Evolutionary conservation across 2,113 vertebrate species (phyloP).

Genomic region (Climacteris rufus): DNA sequence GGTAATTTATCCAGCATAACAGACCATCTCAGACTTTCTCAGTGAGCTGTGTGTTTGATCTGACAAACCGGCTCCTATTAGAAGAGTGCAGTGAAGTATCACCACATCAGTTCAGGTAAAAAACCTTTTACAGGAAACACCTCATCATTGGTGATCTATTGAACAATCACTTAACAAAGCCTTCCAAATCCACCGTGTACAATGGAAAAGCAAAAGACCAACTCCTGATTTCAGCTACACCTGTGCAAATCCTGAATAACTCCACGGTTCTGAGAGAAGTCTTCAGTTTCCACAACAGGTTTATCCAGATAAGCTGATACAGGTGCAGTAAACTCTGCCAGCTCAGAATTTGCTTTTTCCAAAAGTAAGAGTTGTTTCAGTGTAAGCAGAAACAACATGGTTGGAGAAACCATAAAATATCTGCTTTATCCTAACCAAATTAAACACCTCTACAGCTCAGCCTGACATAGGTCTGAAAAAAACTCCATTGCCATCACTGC

Average conservation of each 20-base stretch:
- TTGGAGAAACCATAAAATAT: not conserved
- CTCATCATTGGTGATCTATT: slow-evolving; percentile 6
- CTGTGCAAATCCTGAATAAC: slow-evolving; percentile 28
- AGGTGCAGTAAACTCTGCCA: slow-evolving; percentile 8
- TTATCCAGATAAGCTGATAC: slow-evolving; percentile 32
- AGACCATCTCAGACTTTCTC: not conserved
- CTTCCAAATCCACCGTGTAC: not conserved
- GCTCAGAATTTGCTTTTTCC: not conserved
- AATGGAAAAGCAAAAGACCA: not conserved
- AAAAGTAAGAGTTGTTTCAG: not conserved
- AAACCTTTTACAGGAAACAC: slow-evolving; percentile 1
- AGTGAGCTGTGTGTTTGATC: not conserved
- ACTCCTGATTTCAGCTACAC: not conserved
- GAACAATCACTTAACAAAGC: slow-evolving; percentile 14
- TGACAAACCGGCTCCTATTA: not conserved
- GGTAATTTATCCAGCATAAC: not conserved
- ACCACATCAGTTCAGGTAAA: not conserved
- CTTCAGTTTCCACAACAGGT: not conserved
- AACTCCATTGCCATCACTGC: not conserved
- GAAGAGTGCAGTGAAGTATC: not conserved
- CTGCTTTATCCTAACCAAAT: not conserved
- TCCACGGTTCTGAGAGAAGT: not conserved
- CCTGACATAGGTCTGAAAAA: not conserved
- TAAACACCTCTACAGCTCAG: not conserved
- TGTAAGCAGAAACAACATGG: not conserved